Base-by-base conservation (phyloP, 2,888 invertebrate genomes). In the Xylota sylvarum region DNA sequence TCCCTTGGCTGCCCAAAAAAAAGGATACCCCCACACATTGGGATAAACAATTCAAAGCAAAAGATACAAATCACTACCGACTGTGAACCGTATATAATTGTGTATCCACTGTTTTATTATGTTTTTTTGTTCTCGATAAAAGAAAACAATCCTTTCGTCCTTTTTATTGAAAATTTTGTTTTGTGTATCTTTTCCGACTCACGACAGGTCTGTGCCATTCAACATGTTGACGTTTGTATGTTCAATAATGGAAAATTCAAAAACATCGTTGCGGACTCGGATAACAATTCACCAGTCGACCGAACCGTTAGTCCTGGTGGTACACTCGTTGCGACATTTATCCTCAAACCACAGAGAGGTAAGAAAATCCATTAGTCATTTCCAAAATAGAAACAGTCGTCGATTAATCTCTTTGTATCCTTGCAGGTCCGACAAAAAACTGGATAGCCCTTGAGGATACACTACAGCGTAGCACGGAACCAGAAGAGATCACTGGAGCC, bases 221-320 rank as follows among this genome's bases (percentile, higher is more conserved):
- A 98, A 91, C 97, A 97, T 92, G 97, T 97, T 27, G 97, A 97
- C 91, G 98, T 98, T 0, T 97, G 97, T 92, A 97, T 98, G 96
- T 97, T 98, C 93, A 98, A 97, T 88, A 97, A 97, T 90, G 97
- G 97, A 0, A 97, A 97, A 93, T 98, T 98, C 93, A 97, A 98
- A 93, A 98, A 97, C 92, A 95, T 97, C n/a, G 97, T 98, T 0
- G 97, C 97, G 1, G 94, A 95, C 84, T 93, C 94, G 90, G 90
- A 94, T 92, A 80, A 94, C 94, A 83, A 94, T 5, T 89, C 90
- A 19, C 90, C 91, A 1, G 88, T 90, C 27, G 92, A 91, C 43
- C 90, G 91, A 32, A 89, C 89, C 0, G 94, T 97, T 5, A 92
- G 94, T 43, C 95, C 96, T 0, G 95, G 95, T 0, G 94, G 94